Conservation (phyloP, 2,797 vertebrate genomes). For the Phoebastria nigripes region DNA sequence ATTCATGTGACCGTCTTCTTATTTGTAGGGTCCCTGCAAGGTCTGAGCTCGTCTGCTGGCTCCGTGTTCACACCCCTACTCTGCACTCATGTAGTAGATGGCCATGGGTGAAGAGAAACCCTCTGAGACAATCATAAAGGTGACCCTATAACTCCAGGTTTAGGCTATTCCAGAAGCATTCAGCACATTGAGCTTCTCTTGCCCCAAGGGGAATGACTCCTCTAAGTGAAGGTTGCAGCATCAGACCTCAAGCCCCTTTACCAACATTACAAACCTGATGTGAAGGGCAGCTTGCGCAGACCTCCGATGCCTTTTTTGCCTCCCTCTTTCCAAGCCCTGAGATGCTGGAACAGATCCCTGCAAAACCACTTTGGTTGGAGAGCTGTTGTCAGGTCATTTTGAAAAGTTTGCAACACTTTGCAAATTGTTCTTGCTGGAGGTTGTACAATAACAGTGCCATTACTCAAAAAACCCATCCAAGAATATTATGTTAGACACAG, state of each 20-base stretch:
- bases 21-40: neutral
- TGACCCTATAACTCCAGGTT: neutral
- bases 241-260: neutral
- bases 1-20: fast-evolving
- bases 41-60: neutral
- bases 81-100: neutral
- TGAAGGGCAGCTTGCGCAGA: neutral
- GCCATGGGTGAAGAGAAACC: neutral
- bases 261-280: neutral
- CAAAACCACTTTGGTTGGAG: constrained; percentile 9
- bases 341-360: neutral
- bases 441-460: constrained; percentile 16
- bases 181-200: neutral
- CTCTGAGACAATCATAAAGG: neutral
- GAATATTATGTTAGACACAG: neutral
- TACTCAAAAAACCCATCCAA: constrained; percentile 11
- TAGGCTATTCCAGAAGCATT: neutral
- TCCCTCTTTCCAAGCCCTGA: neutral
- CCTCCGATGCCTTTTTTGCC: neutral
- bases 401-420: constrained; percentile 38
- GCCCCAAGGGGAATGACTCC: neutral
- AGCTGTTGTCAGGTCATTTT: constrained; percentile 47
- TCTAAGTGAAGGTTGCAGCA: fast-evolving
- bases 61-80: neutral
- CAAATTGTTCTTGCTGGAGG: constrained; percentile 49